Evolutionary conservation across 2,888 invertebrate genomes (phyloP).

Genomic region (Laothoe populi): DNA sequence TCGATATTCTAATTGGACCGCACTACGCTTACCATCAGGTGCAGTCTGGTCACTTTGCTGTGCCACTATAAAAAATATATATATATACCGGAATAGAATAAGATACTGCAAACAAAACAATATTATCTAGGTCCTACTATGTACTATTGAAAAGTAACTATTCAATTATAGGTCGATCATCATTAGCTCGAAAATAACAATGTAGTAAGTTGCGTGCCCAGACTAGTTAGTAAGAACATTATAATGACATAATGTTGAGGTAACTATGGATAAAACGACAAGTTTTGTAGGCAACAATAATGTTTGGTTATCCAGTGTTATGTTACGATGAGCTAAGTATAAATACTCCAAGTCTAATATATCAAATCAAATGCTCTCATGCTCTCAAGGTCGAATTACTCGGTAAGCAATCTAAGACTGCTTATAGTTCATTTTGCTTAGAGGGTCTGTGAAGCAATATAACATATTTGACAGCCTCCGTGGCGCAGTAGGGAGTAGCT

Average conservation of each 20-base stretch:
- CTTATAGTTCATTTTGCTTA: not conserved
- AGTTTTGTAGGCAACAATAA: not conserved
- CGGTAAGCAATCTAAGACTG: not conserved
- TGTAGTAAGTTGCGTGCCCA: not conserved
- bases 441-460: not conserved
- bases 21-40: no score
- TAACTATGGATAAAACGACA: not conserved
- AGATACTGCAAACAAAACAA: no score
- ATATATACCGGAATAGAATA: not conserved
- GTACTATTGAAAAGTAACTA: no score
- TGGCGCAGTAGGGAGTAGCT: no score
- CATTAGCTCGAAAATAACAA: conserved; percentile 9
- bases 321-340: not conserved
- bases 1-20: no score
- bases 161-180: not conserved
- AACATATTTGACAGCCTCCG: no score
- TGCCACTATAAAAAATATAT: no score
- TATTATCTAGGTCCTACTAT: no score
- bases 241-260: not conserved
- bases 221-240: not conserved
- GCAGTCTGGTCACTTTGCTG: no score
- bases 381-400: not conserved
- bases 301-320: not conserved
- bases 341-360: not conserved
- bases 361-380: no score